Percentiles rank a stretch among this genome's conserved stretches.
phyloP scores from a whole-genome alignment of 2,113 vertebrate genomes.

The Cygnus buccinator region DNA sequence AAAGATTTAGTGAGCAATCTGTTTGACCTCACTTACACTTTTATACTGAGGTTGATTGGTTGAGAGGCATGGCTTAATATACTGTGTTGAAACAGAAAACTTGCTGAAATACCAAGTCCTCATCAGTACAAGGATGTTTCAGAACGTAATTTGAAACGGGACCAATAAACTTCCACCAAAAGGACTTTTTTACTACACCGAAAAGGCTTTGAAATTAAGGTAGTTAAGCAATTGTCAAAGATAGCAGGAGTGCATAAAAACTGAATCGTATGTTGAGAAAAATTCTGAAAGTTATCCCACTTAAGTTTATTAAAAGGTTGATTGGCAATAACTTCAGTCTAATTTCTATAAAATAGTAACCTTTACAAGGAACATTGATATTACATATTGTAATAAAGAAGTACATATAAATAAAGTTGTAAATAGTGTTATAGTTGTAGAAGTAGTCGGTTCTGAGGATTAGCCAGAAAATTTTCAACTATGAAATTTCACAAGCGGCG shows the following conservation, averaged over 20 bases:
- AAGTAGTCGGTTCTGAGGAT: constrained; percentile 56
- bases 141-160: constrained; percentile 58
- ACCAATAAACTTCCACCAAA: constrained; percentile 67
- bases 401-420: constrained; percentile 66
- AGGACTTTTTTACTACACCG: constrained; percentile 65
- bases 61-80: constrained; percentile 72
- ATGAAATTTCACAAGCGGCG: constrained; percentile 46
- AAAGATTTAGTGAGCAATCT: constrained; percentile 67
- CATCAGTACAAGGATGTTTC: constrained; percentile 54
- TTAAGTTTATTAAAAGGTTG: constrained; percentile 64
- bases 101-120: constrained; percentile 56
- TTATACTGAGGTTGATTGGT: constrained; percentile 69
- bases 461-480: constrained; percentile 47
- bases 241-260: constrained; percentile 35
- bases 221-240: constrained; percentile 40
- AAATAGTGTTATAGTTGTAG: constrained; percentile 60
- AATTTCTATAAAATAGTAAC: constrained; percentile 69
- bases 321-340: constrained; percentile 71
- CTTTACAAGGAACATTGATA: constrained; percentile 69
- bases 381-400: constrained; percentile 73
- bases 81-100: constrained; percentile 71
- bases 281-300: constrained; percentile 56
- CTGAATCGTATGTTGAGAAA: constrained; percentile 16
- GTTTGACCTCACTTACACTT: constrained; percentile 72
- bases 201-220: constrained; percentile 56